Percentiles rank a stretch among this genome's conserved stretches.
phyloP scores from a whole-genome alignment of 2,797 vertebrate species.

The Rachycentron canadum region DNA sequence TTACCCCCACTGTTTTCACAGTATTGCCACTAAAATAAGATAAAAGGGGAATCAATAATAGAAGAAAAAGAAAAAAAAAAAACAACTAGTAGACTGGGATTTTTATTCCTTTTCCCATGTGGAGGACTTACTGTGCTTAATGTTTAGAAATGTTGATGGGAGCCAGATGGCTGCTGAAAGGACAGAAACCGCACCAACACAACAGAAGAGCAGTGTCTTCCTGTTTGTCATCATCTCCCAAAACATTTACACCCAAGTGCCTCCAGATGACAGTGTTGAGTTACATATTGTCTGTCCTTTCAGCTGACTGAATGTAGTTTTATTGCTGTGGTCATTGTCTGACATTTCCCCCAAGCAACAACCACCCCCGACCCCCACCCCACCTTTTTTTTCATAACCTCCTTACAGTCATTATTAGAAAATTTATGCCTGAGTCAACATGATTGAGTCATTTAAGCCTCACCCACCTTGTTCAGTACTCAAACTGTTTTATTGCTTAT shows the following conservation, averaged over 20 bases:
- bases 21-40: neutral
- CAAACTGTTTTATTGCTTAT: neutral
- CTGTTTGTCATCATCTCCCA: neutral
- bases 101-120: neutral
- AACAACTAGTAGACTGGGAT: neutral
- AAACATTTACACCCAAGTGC: constrained; percentile 25
- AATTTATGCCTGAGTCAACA: constrained; percentile 32
- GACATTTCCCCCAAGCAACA: constrained; percentile 51
- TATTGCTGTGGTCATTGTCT: constrained; percentile 33
- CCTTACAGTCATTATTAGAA: constrained; percentile 28
- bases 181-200: neutral
- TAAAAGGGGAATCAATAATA: neutral
- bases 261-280: constrained; percentile 75
- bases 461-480: constrained; percentile 14
- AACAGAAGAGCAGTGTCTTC: neutral
- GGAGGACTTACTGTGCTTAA: neutral
- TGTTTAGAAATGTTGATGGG: constrained; percentile 14
- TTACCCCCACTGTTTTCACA: neutral
- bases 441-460: neutral
- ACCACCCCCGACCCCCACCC: constrained; percentile 43
- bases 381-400: constrained; percentile 17
- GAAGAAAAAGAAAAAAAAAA: neutral
- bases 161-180: constrained; percentile 20
- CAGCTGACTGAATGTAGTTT: constrained; percentile 4
- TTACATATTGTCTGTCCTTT: neutral